These are phyloP conservation scores for Zygogramma bicolorata DNA, from an alignment of 2,888 invertebrate species.

Conservation along the genomic window DNA sequence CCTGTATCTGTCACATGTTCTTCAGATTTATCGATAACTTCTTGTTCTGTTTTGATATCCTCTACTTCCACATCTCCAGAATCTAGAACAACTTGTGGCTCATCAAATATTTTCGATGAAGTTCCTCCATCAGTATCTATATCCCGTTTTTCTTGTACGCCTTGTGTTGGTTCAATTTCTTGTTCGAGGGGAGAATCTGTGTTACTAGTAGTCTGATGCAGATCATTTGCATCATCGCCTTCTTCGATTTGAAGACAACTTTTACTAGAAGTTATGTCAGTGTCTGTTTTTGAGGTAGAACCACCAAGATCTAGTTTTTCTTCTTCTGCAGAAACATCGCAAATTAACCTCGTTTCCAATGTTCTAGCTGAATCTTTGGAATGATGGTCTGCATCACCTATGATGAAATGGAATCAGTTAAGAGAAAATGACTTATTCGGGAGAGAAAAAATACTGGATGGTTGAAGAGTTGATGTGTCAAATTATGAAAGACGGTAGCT, in stretches of 20 bases:
- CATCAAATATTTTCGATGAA: not conserved
- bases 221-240: not conserved
- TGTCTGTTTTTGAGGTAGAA: not conserved
- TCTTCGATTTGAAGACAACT: not conserved
- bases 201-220: not conserved
- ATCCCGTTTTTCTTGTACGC: not conserved
- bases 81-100: not conserved
- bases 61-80: not conserved
- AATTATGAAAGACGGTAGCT: no score
- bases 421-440: not conserved
- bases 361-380: not conserved
- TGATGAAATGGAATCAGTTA: not conserved
- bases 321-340: not conserved
- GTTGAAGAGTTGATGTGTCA: no score
- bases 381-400: not conserved
- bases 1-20: constrained; percentile 1
- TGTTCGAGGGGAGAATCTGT: not conserved
- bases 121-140: not conserved
- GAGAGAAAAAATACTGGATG: not conserved
- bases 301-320: not conserved
- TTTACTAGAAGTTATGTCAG: not conserved
- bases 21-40: not conserved
- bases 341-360: not conserved
- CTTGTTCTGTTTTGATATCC: constrained; percentile 2
- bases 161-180: not conserved